A percentile compares a stretch with the other conserved stretches of the same genome.
phyloP scores from a whole-genome alignment of 2,888 invertebrate genomes.

The Sylvicola fuscatus region DNA sequence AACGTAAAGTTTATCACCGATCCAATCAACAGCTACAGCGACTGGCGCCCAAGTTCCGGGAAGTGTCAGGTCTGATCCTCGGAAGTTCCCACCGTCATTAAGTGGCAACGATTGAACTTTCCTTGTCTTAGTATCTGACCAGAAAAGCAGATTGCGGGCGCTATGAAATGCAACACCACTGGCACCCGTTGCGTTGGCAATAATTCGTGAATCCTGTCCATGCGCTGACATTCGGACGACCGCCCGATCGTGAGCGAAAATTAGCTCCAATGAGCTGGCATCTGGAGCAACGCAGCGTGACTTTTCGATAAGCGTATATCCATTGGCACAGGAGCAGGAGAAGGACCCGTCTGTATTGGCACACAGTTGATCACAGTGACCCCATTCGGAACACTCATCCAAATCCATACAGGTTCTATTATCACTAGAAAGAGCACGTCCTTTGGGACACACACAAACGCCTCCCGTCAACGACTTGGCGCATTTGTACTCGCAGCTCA shows the following conservation, averaged over 20 bases:
- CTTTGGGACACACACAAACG: constrained; percentile 72
- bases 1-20: constrained; percentile 88
- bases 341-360: constrained; percentile 72
- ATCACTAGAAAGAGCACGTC: constrained; percentile 61
- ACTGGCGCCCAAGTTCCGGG: constrained; percentile 80
- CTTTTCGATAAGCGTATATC: constrained; percentile 41
- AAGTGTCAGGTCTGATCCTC: constrained; percentile 44
- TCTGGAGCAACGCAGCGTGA: constrained; percentile 42
- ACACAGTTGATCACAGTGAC: constrained; percentile 88
- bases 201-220: constrained; percentile 36
- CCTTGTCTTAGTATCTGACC: constrained; percentile 76
- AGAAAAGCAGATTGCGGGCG: constrained; percentile 54
- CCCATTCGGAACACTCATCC: constrained; percentile 84
- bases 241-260: constrained; percentile 49
- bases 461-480: constrained; percentile 79
- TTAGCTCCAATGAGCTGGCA: constrained; percentile 35
- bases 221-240: constrained; percentile 48
- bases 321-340: constrained; percentile 61
- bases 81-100: constrained; percentile 18
- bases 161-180: constrained; percentile 75
- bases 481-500: constrained; percentile 83
- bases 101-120: constrained; percentile 40
- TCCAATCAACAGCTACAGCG: constrained; percentile 89
- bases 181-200: constrained; percentile 67
- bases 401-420: constrained; percentile 78